Percentiles rank a stretch among this genome's conserved stretches.
These are phyloP conservation scores for Drosophila ficusphila DNA, from an alignment of 1,140 invertebrate species.

Conservation along the genomic window DNA sequence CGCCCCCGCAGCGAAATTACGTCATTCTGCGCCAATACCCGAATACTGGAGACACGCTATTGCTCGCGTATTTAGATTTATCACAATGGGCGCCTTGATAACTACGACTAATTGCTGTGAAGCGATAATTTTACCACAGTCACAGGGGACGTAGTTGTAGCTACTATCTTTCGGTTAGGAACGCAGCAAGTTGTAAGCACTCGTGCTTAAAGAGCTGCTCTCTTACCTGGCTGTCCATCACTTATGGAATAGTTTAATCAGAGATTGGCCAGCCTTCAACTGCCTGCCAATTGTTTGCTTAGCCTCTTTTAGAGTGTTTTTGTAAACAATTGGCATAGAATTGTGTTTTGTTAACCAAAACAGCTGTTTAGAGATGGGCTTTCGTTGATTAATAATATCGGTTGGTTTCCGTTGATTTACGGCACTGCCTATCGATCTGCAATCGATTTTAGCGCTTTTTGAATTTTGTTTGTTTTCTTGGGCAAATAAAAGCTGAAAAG, in stretches of 20 bases:
- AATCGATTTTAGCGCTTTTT: not conserved
- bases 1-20: slow-evolving; percentile 48
- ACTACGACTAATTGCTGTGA: slow-evolving; percentile 62
- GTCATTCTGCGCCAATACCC: slow-evolving; percentile 37
- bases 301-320: slow-evolving; percentile 11
- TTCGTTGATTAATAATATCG: not conserved
- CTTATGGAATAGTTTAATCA: slow-evolving; percentile 40
- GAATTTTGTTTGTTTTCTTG: slow-evolving; percentile 6
- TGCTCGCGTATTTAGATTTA: slow-evolving; percentile 59
- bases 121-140: slow-evolving; percentile 37
- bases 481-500: slow-evolving; percentile 28
- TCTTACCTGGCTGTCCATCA: slow-evolving; percentile 75
- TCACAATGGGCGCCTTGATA: slow-evolving; percentile 68
- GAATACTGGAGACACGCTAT: slow-evolving; percentile 37
- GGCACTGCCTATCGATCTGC: not conserved
- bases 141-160: not conserved
- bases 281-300: slow-evolving; percentile 51
- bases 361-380: slow-evolving; percentile 13
- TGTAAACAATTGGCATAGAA: slow-evolving; percentile 25
- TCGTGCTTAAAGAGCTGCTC: not conserved
- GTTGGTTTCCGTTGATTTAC: not conserved
- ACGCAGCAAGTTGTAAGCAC: not conserved
- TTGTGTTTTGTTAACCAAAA: slow-evolving; percentile 32
- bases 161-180: not conserved
- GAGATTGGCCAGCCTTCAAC: slow-evolving; percentile 51